Base-by-base conservation (phyloP, 2,888 invertebrate genomes). In the Perdita meconis region DNA sequence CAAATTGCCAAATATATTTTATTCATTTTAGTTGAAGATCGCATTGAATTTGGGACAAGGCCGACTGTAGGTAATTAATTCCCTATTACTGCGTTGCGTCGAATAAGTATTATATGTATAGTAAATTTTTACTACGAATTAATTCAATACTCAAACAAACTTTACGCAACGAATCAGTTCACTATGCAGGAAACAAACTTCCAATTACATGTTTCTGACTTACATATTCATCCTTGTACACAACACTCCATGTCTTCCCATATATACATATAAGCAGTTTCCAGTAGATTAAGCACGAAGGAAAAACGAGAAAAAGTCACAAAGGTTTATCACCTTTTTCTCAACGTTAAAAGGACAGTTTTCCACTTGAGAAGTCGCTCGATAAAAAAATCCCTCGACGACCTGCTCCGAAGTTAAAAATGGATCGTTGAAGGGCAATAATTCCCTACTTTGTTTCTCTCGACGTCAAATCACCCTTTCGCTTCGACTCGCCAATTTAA, bases 271-370 rank as follows among this genome's bases (percentile, higher is more conserved):
- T 55, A 40, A 24, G 6, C 19, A 50, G 55, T 55, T 44, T 34
- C 22, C 44, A 42, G 10, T 42, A 34, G 6, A 5, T 2, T 34
- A 19, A 47, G 26, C 26, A 22, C 8, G 12, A 34, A 24, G 19
- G 34, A 44, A 1, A 22, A 16, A 34, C 55, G 16, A 2, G 4
- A 16, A 44, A n/a, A 24, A 56, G n/a, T 3, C 56, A 12, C 44
- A 55, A 44, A 66, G 16, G 12, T 26, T 26, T 26, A 16, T 53
- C 16, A 6, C 13, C 13, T 6, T 24, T 30, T n/a, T n/a, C n/a
- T n/a, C n/a, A 53, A 51, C 26, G 13, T 34, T 19, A 24, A 1
- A 65, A 42, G 38, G 42, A 22, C 56, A 34, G 19, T 34, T 56
- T 65, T 44, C 66, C 24, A 24, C 56, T 44, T n/a, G n/a, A 10